phyloP scores from a whole-genome alignment of 2,113 vertebrate genomes.

The Piaya cayana region DNA sequence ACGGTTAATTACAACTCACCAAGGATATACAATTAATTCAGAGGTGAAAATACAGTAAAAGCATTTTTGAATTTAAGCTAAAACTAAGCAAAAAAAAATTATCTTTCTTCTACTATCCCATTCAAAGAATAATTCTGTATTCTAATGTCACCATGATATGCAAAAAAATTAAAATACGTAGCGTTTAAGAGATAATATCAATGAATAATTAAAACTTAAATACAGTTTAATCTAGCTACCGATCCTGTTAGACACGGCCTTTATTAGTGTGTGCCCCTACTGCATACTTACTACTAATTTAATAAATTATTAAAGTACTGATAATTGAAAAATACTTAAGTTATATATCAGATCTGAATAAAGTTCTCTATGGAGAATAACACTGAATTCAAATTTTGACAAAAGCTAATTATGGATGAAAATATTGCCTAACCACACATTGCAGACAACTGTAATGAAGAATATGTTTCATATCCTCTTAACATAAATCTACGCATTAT shows the following conservation, averaged over 20 bases:
- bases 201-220: neutral
- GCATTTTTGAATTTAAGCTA: neutral
- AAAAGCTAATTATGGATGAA: constrained; percentile 14
- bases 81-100: neutral
- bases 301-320: neutral
- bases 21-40: neutral
- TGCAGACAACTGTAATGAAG: constrained; percentile 33
- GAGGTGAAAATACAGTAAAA: neutral
- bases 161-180: neutral
- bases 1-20: neutral
- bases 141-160: neutral
- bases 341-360: neutral
- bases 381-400: constrained; percentile 40
- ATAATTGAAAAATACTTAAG: constrained; percentile 11
- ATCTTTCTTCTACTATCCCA: neutral
- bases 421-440: constrained; percentile 49
- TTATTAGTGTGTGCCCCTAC: neutral
- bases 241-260: neutral
- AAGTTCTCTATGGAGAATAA: constrained; percentile 30
- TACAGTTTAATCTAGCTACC: neutral
- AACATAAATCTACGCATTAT: neutral
- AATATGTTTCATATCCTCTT: constrained; percentile 26
- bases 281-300: neutral
- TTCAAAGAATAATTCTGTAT: neutral
- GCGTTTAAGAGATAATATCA: neutral